Evolutionary conservation across 2,113 vertebrate genomes (phyloP).

Genomic region (Malurus melanocephalus): DNA sequence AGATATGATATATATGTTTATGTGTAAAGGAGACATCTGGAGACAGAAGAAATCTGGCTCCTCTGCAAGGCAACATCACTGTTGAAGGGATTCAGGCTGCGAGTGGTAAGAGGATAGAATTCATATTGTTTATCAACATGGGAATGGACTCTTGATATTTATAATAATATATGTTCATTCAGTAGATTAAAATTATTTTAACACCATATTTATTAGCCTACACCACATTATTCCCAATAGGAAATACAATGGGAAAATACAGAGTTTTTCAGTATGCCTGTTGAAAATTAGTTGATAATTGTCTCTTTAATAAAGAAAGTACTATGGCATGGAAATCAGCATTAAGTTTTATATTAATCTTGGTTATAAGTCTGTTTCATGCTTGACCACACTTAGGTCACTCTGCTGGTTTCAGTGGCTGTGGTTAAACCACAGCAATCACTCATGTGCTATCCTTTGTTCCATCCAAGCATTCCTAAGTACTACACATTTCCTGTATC

Average conservation of each 20-base stretch:
- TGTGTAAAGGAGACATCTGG: neutral
- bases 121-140: neutral
- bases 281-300: neutral
- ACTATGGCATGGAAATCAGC: neutral
- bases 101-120: neutral
- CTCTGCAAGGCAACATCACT: neutral
- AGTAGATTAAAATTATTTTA: neutral
- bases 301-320: neutral
- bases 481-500: neutral
- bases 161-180: neutral
- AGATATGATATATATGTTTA: rapidly evolving
- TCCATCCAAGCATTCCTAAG: neutral
- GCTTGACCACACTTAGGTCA: neutral
- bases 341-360: neutral
- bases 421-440: neutral
- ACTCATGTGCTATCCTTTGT: neutral
- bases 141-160: neutral
- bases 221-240: neutral
- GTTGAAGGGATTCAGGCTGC: neutral
- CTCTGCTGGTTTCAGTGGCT: neutral
- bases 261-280: neutral
- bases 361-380: neutral
- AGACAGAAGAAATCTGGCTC: neutral
- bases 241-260: neutral
- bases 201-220: neutral